Base-by-base conservation (phyloP, 30 jellyfish, hydroid and myxozoan genomes). In the Turritopsis rubra region DNA sequence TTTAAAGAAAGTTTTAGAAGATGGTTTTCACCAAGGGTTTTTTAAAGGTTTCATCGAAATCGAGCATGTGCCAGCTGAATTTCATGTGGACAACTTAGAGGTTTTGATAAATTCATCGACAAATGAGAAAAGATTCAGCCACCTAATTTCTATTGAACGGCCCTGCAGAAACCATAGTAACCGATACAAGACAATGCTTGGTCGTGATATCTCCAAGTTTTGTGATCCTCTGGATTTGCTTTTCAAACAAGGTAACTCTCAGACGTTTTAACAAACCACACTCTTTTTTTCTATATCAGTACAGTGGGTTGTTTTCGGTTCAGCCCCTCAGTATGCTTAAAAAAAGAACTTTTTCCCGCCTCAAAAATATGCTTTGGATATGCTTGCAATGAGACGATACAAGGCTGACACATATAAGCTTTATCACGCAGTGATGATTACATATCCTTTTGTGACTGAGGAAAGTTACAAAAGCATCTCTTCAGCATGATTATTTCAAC, bases 101-200 rank as follows among this genome's bases (percentile, higher is more conserved):
- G 25, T 83, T 83, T 81, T 91, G 81, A 60, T 24, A 65, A 95
- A 91, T 73, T 78, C 81, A 21, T 66, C 68, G n/a, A 87, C 91
- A 31, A 86, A 74, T 31, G 79, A 82, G 72, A 72, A 66, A 52
- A 79, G 91, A 16, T 91, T 83, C 54, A 87, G 95, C n/a, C 97
- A 91, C 71, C 83, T 91, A 28, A 66, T 91, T 28, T 90, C 96
- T 66, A 91, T 91, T 24, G 97, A 91, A 54, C 83, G 97, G 23
- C 95, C 97, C 20, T 90, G 93, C 19, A 72, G 88, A 52, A 54
- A 75, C 28, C 75, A 81, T 17, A 54, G 81, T 7, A 96, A 96
- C 28, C 60, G 29, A 0, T 87, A 85, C 89, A 29, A 85, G 52
- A 87, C 95, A 7, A 91, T 91, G 97, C 87, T 22, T 24, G 87